Conservation (phyloP, 2,888 invertebrate species). For the Trimorus sp. region DNA sequence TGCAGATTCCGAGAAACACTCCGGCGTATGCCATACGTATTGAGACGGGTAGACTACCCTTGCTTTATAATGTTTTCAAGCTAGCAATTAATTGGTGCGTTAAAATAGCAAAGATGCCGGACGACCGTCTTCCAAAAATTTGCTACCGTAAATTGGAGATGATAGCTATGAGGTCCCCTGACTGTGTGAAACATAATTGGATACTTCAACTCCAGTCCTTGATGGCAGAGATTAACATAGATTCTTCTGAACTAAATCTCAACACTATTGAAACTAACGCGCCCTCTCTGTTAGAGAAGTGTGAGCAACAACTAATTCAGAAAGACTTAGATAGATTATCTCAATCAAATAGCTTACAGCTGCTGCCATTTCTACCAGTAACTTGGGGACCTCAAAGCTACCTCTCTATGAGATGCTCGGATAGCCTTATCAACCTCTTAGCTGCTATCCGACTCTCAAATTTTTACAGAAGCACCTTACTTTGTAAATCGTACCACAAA, state of each 20-base stretch:
- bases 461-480: no score
- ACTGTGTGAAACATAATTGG: conserved; percentile 5
- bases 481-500: no score
- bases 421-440: no score
- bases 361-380: neutral
- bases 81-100: conserved; percentile 1
- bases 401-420: no score
- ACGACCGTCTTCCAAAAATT: conserved; percentile 10
- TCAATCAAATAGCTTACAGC: neutral
- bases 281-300: neutral
- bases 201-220: conserved; percentile 5
- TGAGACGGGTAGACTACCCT: conserved; percentile 7
- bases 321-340: neutral
- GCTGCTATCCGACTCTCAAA: no score
- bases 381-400: conserved; percentile 2
- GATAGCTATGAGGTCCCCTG: neutral
- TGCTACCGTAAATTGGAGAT: neutral
- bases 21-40: neutral
- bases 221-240: neutral
- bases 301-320: neutral
- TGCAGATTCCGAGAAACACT: neutral
- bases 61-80: conserved; percentile 4
- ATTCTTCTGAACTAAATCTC: neutral
- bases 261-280: neutral
- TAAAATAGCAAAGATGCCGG: conserved; percentile 6